Base-by-base conservation (phyloP, 2,888 invertebrate genomes). In the Drosophila rellima region DNA sequence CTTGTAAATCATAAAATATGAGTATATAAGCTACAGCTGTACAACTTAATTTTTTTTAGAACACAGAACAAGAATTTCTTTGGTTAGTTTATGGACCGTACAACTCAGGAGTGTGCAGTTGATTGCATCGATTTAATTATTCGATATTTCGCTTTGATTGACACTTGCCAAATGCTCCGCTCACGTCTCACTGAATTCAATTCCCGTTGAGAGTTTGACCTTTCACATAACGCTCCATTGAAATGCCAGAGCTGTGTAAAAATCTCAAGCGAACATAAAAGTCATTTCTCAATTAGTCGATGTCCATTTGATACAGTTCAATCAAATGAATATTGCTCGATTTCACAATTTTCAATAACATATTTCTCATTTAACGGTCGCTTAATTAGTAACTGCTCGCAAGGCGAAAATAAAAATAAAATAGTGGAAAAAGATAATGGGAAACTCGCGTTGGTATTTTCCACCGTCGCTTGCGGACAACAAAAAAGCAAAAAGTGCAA, bases 101-200 rank as follows among this genome's bases (percentile, higher is more conserved):
- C 54, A 42, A 51, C 57, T 63, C 45, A 47, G 33, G 33, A 70
- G 70, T 67, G 68, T 23, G 55, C 55, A 44, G 63, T 55, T 73
- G 51, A 33, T 44, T 64, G 29, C 63, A 39, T 52, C 57, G 54
- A 50, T 64, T 50, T 54, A 73, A 67, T 74, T 74, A 70, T 74
- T 66, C 55, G 72, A 81, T 81, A 69, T 80, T 45, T 45, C 57
- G 45, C 51, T 72, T 54, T 76, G 76, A 80, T 70, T 84, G 71
- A 78, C 70, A 80, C 57, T 74, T 60, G 45, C 17, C 47, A 23
- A 37, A n/a, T 18, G 48, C 4, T 40, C 23, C 26, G 7, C 35
- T 37, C 15, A 20, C 35, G 37, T 18, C 37, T 47, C 61, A 35
- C n/a, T 40, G 29, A 6, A 29, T 51, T n/a, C 45, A 35, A 26